phyloP scores from a whole-genome alignment of 2,797 vertebrate genomes.

The Hapalemur alaotrensis region DNA sequence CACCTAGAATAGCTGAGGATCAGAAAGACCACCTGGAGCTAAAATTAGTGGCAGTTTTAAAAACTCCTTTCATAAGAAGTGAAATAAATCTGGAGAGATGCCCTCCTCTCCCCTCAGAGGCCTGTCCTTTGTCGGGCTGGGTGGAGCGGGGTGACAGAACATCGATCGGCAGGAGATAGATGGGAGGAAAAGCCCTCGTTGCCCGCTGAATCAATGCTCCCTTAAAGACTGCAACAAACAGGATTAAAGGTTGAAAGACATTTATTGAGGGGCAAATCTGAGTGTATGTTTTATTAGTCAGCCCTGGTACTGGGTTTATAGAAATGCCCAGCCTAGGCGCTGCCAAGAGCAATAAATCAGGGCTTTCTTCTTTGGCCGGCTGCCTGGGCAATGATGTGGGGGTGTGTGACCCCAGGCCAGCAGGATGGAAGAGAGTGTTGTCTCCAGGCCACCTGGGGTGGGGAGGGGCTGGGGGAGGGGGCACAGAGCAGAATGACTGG shows the following conservation, averaged over 20 bases:
- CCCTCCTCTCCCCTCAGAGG: slow-evolving; percentile 14
- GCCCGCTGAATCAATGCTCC: slow-evolving; percentile 65
- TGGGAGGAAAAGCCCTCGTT: slow-evolving; percentile 52
- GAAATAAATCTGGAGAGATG: slow-evolving; percentile 77
- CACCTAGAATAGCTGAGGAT: slow-evolving; percentile 23
- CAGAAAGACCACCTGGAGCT: background rate
- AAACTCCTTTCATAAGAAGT: slow-evolving; percentile 33
- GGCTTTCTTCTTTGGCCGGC: slow-evolving; percentile 57
- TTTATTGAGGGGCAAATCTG: slow-evolving; percentile 65
- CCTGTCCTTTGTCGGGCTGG: slow-evolving; percentile 52
- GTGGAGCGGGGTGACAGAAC: slow-evolving; percentile 54
- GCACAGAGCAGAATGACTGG: background rate
- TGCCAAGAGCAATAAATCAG: slow-evolving; percentile 70
- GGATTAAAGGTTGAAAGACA: slow-evolving; percentile 69
- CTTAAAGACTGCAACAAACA: slow-evolving; percentile 66
- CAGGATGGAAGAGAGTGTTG: background rate
- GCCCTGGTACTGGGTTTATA: slow-evolving; percentile 47
- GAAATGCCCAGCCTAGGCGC: slow-evolving; percentile 49
- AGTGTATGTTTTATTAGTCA: slow-evolving; percentile 76
- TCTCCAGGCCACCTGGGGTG: background rate
- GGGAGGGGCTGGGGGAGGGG: background rate
- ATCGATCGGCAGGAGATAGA: slow-evolving; percentile 69
- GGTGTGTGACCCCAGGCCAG: slow-evolving; percentile 35
- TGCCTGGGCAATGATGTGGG: slow-evolving; percentile 43
- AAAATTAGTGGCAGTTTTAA: background rate